phyloP scores from a whole-genome alignment of 64 coral and sea anemone genomes.

The Montipora capricornis region DNA sequence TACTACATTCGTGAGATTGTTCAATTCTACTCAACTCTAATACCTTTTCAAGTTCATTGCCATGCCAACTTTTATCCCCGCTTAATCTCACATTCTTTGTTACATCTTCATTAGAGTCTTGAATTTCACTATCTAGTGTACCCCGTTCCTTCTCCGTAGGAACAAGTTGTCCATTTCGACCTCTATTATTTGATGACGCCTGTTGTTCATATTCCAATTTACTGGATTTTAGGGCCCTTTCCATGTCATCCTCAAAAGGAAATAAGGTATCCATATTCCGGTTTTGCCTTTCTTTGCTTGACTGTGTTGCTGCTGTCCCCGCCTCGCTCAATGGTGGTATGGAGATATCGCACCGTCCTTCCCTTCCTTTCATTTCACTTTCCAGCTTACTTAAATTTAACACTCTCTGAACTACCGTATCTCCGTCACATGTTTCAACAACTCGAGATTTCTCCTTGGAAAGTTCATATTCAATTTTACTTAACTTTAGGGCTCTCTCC shows the following conservation, averaged over 20 bases:
- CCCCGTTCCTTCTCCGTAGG: too few species aligned
- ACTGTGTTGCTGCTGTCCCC: too few species aligned
- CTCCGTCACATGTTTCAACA: background rate
- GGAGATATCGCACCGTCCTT: background rate
- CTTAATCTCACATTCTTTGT: constrained; percentile 15
- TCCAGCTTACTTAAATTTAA: constrained; percentile 25
- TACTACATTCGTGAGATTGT: background rate
- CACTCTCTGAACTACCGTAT: background rate
- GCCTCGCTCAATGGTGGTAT: too few species aligned
- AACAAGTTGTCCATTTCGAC: too few species aligned
- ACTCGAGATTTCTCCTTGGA: background rate
- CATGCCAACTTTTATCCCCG: background rate
- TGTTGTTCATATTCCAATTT: constrained; percentile 23
- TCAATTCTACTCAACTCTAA: constrained; percentile 8
- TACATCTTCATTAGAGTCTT: background rate
- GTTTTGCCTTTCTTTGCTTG: too few species aligned
- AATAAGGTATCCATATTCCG: too few species aligned
- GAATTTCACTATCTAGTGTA: background rate
- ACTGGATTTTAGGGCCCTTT: constrained; percentile 33
- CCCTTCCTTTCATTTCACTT: background rate
- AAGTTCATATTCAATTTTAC: constrained; percentile 36
- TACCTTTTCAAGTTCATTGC: background rate
- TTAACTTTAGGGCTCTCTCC: constrained; percentile 35
- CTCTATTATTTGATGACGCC: background rate
- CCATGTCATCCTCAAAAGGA: background rate